Conservation (phyloP, 2,113 vertebrate species). For the Marmota monax region DNA sequence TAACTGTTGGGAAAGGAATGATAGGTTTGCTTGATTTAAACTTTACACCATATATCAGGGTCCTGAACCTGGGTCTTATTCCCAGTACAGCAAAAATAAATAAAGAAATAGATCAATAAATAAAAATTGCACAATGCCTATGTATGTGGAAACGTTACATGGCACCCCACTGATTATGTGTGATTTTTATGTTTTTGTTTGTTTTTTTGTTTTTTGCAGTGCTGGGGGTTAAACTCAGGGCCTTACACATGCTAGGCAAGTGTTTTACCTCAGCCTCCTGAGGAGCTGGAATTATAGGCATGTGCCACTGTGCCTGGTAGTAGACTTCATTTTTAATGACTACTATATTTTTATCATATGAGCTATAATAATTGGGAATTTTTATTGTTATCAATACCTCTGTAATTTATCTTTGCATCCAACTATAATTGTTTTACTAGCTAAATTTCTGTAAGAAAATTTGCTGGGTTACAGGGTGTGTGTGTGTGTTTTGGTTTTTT, state of each 20-base stretch:
- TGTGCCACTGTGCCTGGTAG: background rate
- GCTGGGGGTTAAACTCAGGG: background rate
- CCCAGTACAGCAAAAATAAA: background rate
- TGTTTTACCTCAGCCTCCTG: background rate
- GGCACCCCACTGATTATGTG: background rate
- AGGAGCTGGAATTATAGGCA: background rate
- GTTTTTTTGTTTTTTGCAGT: background rate
- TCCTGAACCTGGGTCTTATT: background rate
- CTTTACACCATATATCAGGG: background rate
- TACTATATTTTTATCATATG: background rate
- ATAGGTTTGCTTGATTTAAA: background rate
- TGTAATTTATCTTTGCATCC: background rate
- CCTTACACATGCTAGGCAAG: background rate
- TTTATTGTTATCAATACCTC: background rate
- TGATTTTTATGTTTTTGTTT: background rate
- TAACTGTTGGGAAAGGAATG: background rate
- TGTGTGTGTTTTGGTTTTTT: too few relatives aligned
- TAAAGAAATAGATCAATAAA: too few relatives aligned
- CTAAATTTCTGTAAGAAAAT: background rate
- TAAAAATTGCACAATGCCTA: background rate
- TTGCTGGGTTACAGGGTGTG: background rate
- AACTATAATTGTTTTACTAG: background rate
- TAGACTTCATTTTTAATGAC: conserved; percentile 27
- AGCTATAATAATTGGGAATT: background rate
- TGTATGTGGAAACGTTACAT: background rate